phyloP scores from a whole-genome alignment of 2,797 vertebrate species.

The Manis crassicaudata region DNA sequence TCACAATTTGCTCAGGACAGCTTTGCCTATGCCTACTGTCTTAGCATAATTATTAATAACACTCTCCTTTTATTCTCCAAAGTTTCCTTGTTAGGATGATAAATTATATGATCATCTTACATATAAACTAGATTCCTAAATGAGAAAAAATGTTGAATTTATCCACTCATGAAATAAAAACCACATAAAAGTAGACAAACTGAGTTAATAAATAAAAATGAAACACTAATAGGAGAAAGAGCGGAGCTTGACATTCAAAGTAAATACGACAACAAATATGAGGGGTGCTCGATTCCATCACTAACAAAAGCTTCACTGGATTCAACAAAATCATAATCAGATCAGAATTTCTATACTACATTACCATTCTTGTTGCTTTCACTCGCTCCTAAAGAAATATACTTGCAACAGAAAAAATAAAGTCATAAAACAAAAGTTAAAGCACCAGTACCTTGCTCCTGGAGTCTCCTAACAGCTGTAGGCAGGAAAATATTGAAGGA shows the following conservation, averaged over 20 bases:
- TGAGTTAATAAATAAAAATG: constrained; percentile 59
- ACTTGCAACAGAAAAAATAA: constrained; percentile 81
- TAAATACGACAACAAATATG: constrained; percentile 40
- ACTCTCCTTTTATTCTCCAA: not conserved
- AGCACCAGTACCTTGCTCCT: constrained; percentile 98
- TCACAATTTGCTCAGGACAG: not conserved
- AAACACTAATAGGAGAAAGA: constrained; percentile 29
- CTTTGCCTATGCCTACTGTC: not conserved
- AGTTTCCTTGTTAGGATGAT: not conserved
- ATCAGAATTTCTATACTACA: constrained; percentile 36
- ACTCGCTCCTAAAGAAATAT: constrained; percentile 65
- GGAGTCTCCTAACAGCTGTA: constrained; percentile 99
- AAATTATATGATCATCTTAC: not conserved
- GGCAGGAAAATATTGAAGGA: constrained; percentile 91
- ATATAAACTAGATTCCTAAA: constrained; percentile 43
- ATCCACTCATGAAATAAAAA: constrained; percentile 39
- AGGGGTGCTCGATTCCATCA: not conserved
- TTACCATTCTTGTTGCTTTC: constrained; percentile 50
- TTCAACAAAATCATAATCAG: constrained; percentile 19
- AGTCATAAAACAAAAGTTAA: constrained; percentile 86
- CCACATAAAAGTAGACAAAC: constrained; percentile 48
- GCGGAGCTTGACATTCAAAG: constrained; percentile 33
- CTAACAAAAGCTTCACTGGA: not conserved
- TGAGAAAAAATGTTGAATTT: constrained; percentile 31
- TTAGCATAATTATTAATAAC: not conserved